Evolutionary conservation across 2,113 vertebrate species (phyloP).

Genomic region (Tragelaphus imberbis): DNA sequence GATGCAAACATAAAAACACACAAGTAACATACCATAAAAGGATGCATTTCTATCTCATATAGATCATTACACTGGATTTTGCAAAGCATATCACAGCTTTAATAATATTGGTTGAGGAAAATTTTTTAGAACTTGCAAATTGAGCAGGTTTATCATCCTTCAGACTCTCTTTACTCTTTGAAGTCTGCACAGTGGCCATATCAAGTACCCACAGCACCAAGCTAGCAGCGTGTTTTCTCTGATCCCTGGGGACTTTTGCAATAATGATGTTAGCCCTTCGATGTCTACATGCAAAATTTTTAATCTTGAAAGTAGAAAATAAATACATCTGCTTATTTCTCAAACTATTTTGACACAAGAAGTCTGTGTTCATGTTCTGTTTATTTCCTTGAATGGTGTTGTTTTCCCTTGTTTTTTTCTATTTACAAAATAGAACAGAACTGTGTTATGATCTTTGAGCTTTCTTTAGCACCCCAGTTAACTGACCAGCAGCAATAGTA

Average conservation of each 20-base stretch:
- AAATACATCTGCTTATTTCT: slow-evolving; percentile 31
- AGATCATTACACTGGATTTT: not conserved
- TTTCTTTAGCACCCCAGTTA: slow-evolving; percentile 1
- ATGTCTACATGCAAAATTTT: not conserved
- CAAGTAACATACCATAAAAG: not conserved
- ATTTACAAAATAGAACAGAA: slow-evolving; percentile 27
- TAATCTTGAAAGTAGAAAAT: slow-evolving; percentile 39
- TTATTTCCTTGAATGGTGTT: slow-evolving; percentile 25
- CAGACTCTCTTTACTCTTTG: not conserved
- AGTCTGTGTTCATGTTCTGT: not conserved
- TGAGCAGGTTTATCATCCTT: not conserved
- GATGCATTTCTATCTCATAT: not conserved
- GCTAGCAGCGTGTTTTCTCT: not conserved
- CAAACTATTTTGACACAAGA: slow-evolving; percentile 27
- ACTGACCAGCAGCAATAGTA: not conserved
- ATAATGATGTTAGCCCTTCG: not conserved
- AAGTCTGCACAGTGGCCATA: not conserved
- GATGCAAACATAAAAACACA: not conserved
- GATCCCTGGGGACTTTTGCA: slow-evolving; percentile 23
- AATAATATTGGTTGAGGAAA: not conserved
- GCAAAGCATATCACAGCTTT: not conserved
- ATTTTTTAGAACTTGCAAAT: not conserved
- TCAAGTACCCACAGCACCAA: not conserved
- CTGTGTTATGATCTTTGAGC: not conserved
- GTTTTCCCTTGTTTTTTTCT: slow-evolving; percentile 19